These are phyloP conservation scores for Schizaphis graminum DNA, from an alignment of 2,888 invertebrate species.

Conservation along the genomic window DNA sequence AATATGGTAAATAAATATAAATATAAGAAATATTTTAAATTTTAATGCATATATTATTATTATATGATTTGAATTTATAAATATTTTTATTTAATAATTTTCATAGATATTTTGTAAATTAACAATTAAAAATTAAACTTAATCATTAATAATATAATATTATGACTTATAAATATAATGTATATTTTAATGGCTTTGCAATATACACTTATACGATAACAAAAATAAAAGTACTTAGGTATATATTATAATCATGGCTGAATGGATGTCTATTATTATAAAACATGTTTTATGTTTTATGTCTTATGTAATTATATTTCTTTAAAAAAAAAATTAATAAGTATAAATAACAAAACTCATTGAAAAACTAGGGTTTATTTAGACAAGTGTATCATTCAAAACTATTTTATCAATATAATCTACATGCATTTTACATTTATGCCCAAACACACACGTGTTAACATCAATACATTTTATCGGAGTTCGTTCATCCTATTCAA, in stretches of 20 bases:
- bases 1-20: conserved; percentile 2
- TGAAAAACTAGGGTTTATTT: not conserved
- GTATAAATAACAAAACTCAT: not conserved
- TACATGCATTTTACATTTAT: not conserved
- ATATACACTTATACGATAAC: not conserved
- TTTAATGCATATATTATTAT: not conserved
- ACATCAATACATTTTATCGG: not conserved
- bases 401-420: conserved; percentile 25
- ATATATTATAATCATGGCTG: not conserved
- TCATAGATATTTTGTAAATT: not conserved
- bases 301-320: not conserved
- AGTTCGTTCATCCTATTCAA: conserved; percentile 9
- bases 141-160: not conserved
- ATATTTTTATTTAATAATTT: not conserved
- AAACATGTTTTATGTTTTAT: not conserved
- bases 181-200: not conserved
- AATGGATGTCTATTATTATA: not conserved
- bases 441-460: not conserved
- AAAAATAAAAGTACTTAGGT: not conserved
- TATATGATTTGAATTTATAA: not conserved
- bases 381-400: not conserved
- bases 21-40: not conserved
- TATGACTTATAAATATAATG: not conserved
- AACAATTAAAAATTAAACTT: not conserved
- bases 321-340: not conserved